These are phyloP conservation scores for Ondatra zibethicus DNA, from an alignment of 2,113 vertebrate species.

Conservation along the genomic window DNA sequence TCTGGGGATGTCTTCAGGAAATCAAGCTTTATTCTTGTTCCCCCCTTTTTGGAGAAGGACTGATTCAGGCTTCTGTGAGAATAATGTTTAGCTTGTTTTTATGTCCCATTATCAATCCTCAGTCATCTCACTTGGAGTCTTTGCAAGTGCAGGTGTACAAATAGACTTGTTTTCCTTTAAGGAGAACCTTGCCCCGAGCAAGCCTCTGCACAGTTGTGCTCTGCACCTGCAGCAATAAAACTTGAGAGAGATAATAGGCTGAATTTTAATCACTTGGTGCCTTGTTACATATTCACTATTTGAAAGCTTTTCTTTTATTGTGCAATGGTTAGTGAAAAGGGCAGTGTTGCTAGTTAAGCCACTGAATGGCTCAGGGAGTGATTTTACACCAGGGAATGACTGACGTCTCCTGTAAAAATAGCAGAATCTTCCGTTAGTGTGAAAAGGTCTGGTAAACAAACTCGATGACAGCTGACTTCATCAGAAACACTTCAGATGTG, in stretches of 20 bases:
- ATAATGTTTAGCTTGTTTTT: constrained; percentile 46
- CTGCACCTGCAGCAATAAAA: constrained; percentile 94
- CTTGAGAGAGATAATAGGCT: constrained; percentile 81
- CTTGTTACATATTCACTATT: constrained; percentile 83
- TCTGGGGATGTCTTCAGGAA: not conserved
- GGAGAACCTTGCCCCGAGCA: constrained; percentile 81
- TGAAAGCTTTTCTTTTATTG: constrained; percentile 84
- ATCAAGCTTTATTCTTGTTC: not conserved
- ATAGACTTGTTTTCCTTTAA: constrained; percentile 91
- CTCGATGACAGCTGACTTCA: constrained; percentile 42
- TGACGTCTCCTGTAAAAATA: constrained; percentile 74
- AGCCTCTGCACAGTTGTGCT: constrained; percentile 86
- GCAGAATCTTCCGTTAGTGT: constrained; percentile 60
- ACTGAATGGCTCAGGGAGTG: constrained; percentile 75
- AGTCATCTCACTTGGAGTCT: constrained; percentile 58
- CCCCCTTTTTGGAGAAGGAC: constrained; percentile 5
- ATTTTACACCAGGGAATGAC: constrained; percentile 77
- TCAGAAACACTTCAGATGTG: not conserved
- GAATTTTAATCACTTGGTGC: constrained; percentile 90
- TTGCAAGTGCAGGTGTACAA: constrained; percentile 89
- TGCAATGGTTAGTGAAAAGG: constrained; percentile 82
- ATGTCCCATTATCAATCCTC: constrained; percentile 50
- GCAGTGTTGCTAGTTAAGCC: constrained; percentile 81
- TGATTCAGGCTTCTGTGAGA: constrained; percentile 34
- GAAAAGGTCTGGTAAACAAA: constrained; percentile 52